A percentile compares a stretch with the other conserved stretches of the same genome.
These are phyloP conservation scores for Dasyornis broadbenti DNA, from an alignment of 2,113 vertebrate genomes.

Conservation along the genomic window DNA sequence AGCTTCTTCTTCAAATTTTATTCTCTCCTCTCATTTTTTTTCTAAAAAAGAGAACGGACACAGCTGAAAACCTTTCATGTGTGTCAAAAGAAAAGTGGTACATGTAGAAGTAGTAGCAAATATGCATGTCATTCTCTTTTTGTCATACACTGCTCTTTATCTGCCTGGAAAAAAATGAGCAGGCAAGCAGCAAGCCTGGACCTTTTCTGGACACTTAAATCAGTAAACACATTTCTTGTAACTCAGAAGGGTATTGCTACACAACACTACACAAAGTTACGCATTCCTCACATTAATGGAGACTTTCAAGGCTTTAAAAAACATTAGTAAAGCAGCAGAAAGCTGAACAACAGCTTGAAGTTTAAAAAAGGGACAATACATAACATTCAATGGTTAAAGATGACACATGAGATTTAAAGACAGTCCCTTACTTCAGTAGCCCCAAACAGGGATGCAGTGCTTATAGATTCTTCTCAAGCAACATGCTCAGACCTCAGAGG, in stretches of 20 bases:
- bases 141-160: background rate
- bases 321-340: background rate
- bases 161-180: background rate
- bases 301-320: background rate
- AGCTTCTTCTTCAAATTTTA: background rate
- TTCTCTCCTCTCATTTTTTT: background rate
- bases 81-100: background rate
- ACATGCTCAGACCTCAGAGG: background rate
- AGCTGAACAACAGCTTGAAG: background rate
- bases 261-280: background rate
- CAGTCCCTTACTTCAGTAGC: background rate
- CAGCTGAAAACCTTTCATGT: background rate
- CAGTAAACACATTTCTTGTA: background rate
- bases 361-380: background rate
- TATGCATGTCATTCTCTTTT: rapidly evolving
- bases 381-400: background rate
- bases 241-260: background rate
- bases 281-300: background rate
- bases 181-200: background rate
- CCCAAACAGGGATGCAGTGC: background rate
- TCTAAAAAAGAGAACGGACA: background rate
- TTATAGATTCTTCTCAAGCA: background rate
- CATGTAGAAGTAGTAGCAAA: background rate
- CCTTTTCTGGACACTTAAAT: background rate
- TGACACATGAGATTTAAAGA: background rate